These are phyloP conservation scores for Antheraea pernyi DNA, from an alignment of 1,140 invertebrate genomes.

Conservation along the genomic window DNA sequence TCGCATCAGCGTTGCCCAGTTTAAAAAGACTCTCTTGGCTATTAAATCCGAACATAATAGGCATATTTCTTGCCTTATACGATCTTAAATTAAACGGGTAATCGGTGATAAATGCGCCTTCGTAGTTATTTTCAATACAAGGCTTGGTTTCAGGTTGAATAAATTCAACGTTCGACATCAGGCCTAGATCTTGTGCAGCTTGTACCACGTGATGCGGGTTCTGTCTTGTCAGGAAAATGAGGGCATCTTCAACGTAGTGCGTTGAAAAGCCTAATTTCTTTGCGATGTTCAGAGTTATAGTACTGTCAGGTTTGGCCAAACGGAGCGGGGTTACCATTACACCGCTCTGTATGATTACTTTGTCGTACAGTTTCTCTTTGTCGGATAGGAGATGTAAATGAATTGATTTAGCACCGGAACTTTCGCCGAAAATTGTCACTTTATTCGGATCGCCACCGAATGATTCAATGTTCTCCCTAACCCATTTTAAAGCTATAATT, in stretches of 20 bases:
- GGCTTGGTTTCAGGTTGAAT: not conserved
- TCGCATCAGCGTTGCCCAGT: conserved; percentile 8
- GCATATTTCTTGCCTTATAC: conserved; percentile 21
- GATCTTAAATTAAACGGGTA: conserved; percentile 23
- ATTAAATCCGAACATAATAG: conserved; percentile 31
- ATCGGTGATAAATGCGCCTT: conserved; percentile 4
- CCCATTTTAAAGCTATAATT: conserved; percentile 17
- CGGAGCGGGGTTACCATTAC: not conserved
- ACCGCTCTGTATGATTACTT: conserved; percentile 20
- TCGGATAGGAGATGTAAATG: conserved; percentile 16
- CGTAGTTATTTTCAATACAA: conserved; percentile 27
- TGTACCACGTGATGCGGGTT: conserved; percentile 18
- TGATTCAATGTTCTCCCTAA: conserved; percentile 19
- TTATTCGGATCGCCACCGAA: conserved; percentile 18
- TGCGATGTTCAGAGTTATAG: conserved; percentile 27
- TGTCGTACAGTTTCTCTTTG: conserved; percentile 16
- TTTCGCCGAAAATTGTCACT: conserved; percentile 20
- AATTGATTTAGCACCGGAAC: conserved; percentile 17
- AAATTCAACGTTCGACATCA: not conserved
- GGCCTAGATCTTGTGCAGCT: not conserved
- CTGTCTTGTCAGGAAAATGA: conserved; percentile 23
- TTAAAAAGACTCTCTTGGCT: conserved; percentile 24
- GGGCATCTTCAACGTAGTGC: conserved; percentile 21
- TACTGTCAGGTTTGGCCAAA: conserved; percentile 16
- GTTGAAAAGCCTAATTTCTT: conserved; percentile 28